Percentiles rank a stretch among this genome's conserved stretches.
Evolutionary conservation across 2,888 invertebrate genomes (phyloP).

Genomic region (Ectemnius cavifrons): DNA sequence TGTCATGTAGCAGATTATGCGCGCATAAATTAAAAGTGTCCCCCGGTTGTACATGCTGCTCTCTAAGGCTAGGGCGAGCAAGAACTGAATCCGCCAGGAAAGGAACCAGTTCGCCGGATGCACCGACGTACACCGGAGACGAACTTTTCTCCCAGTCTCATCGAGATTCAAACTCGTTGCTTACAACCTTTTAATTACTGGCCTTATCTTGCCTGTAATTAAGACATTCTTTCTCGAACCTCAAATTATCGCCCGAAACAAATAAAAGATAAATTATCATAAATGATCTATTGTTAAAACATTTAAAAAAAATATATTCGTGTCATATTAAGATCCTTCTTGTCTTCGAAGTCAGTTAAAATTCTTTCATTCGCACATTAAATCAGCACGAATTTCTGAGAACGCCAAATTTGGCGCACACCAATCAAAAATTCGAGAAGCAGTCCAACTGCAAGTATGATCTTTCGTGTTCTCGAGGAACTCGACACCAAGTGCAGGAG

Average conservation of each 20-base stretch:
- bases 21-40: slow-evolving; percentile 3
- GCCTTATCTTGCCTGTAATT: not conserved
- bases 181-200: not conserved
- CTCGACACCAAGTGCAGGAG: too few relatives aligned
- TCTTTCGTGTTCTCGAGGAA: too few relatives aligned
- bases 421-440: too few relatives aligned
- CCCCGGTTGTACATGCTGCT: not conserved
- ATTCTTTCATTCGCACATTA: too few relatives aligned
- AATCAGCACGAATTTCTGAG: too few relatives aligned
- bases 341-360: too few relatives aligned
- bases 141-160: not conserved
- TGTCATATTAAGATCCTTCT: too few relatives aligned
- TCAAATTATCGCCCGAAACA: not conserved
- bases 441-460: too few relatives aligned
- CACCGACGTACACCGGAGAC: not conserved
- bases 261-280: not conserved
- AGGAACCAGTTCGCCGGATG: slow-evolving; percentile 7
- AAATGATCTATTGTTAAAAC: too few relatives aligned
- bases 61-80: not conserved
- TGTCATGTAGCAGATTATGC: not conserved
- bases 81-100: not conserved
- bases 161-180: not conserved
- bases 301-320: too few relatives aligned
- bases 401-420: too few relatives aligned
- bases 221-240: not conserved